Conservation (phyloP, 2,113 vertebrate species). For the Indri indri region DNA sequence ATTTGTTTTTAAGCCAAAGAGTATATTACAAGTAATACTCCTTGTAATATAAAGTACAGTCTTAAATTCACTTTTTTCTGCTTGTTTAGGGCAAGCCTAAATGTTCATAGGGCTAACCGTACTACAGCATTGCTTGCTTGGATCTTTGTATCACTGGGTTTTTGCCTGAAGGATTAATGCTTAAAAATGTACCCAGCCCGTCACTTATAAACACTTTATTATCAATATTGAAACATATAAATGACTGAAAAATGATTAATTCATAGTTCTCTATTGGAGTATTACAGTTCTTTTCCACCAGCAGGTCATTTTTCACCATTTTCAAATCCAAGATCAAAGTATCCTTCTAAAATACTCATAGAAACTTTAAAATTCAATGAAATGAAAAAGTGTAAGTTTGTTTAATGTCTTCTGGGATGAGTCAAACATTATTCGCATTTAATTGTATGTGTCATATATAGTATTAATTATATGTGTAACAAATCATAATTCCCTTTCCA, state of each 20-base stretch:
- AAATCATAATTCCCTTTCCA: not conserved
- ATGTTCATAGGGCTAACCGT: not conserved
- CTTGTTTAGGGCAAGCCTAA: not conserved
- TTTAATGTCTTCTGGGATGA: slow-evolving; percentile 3
- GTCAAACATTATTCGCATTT: slow-evolving; percentile 32
- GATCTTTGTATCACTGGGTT: not conserved
- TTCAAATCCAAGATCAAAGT: slow-evolving; percentile 33
- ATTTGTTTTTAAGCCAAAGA: slow-evolving; percentile 45
- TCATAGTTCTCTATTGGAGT: slow-evolving; percentile 8
- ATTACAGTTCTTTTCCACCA: not conserved
- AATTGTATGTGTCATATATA: not conserved
- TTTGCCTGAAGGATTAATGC: slow-evolving; percentile 15
- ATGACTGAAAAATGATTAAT: slow-evolving; percentile 40
- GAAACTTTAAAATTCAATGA: slow-evolving; percentile 40
- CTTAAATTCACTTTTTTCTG: slow-evolving; percentile 2
- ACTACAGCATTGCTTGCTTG: not conserved
- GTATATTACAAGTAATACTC: not conserved
- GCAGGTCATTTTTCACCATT: slow-evolving; percentile 20
- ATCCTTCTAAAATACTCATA: slow-evolving; percentile 26
- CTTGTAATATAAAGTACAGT: not conserved
- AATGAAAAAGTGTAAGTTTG: not conserved
- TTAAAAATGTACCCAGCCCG: slow-evolving; percentile 18
- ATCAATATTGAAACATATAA: slow-evolving; percentile 35
- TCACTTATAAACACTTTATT: slow-evolving; percentile 31
- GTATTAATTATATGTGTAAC: not conserved